Evolutionary conservation across 2,797 vertebrate genomes (phyloP), one percentile per base, ranked within the genome.

Genomic region (Myotis myotis): DNA sequence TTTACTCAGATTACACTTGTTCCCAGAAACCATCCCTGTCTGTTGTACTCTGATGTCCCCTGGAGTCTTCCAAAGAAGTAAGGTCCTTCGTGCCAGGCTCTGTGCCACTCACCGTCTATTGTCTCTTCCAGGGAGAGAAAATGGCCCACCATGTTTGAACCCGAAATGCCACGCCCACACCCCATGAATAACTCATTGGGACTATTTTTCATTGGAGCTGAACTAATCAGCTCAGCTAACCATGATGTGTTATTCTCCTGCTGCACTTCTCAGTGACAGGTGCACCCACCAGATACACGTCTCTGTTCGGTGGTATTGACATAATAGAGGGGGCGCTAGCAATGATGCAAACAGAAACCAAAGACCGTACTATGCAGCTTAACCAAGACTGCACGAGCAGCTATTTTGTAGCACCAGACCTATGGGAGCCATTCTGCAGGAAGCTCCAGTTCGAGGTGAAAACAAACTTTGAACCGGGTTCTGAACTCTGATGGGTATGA

Each of bases 341-440:
- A n/a, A 47, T 3, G 30, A 75, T 4, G 2, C 55, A 38, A 55
- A 55, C 5, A 9, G 6, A 49, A 49, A 36, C 3, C 20, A 22
- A 10, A 17, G 62, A 38, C 25, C 41, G 12, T 15, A 3, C 22
- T 2, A 5, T 0, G 10, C 5, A n/a, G 12, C 13, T 60, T 53
- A 25, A 19, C 2, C 19, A 41, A 71, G 49, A 72, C 3, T 3
- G 6, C 1, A 33, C 0, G 3, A 22, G 44, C 22, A 41, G 12
- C 6, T 16, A 4, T 25, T 55, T 5, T 23, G 15, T n/a, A 74
- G 28, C n/a, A 38, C 23, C 28, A 38, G 55, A 62, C 2, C 53
- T n/a, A 51, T 0, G 5, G 44, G 38, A 5, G 20, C 19, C 7
- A 57, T 33, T 60, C 49, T 62, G 33, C 36, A 93, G 68, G 70